Evolutionary conservation across 2,888 invertebrate species (phyloP), one percentile per base, ranked within the genome.

Genomic region (Agonopterix subpropinquella): DNA sequence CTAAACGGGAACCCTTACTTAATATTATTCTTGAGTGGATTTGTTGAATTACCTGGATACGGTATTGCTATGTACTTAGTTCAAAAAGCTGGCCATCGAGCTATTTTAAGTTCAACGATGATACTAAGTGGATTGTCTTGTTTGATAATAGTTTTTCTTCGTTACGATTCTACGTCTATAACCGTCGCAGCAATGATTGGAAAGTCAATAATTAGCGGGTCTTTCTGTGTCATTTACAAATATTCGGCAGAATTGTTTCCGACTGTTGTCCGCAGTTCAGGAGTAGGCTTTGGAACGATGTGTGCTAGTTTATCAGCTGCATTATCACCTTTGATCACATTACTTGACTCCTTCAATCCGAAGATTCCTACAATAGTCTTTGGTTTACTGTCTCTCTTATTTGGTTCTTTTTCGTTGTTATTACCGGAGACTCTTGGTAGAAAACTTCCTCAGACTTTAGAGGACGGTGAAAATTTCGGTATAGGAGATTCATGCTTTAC

Each of bases 221-320:
- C 95, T 0, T 96, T 95, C 76, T 95, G 95, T 0, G 93, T 96
- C 11, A 92, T 95, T 56, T 96, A 95, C 73, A 96, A 96, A 67
- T 96, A 95, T 73, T 95, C 95, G 0, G 95, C 96, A 0, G 96
- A 96, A 78, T 74, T 96, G 8, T 96, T 95, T 65, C 96, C 96
- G 0, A 96, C 96, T 0, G 95, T 95, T 0, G 91, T 96, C 1
- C 89, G 96, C 15, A 96, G 95, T 71, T 95, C 95, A 0, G 95
- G 95, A 0, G 90, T 96, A 60, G 96, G 96, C 0, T 80, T 96
- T 28, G 95, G 95, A 2, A 94, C 95, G 2, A 96, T 95, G 94
- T 94, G 93, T 62, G 96, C 96, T 1, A 92, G 96, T 81, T 86
- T 95, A 2, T 94, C 95, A 4, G 95, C 95, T 0, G 94, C 95